Evolutionary conservation across 2,888 invertebrate species (phyloP), one percentile per base, ranked within the genome.

Genomic region (Ashinkailepas kermadecensis): DNA sequence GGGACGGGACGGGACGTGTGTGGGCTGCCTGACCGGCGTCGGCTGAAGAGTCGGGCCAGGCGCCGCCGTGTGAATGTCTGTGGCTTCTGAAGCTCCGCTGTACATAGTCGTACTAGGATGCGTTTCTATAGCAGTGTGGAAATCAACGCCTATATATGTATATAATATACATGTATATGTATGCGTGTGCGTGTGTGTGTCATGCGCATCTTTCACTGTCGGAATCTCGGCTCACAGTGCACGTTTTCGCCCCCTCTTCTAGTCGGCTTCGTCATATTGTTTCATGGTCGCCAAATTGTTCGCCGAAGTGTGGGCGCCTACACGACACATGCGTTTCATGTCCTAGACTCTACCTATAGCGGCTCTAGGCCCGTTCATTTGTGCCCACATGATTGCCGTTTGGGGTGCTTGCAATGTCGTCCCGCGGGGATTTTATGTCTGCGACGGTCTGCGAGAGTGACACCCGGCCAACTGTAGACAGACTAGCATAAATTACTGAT

Each of bases 91-190:
- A 74, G 74, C 74, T 25, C 74, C 74, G 25, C 54, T 74, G 74
- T 74, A 74, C 54, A 74, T 74, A 74, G 15, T 74, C 74, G 74
- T 74, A 39, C 54, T 74, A 74, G 74, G 54, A 74, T 54, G 74
- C 74, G 74, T 74, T 74, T 74, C 74, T 74, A 74, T 54, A 74
- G 74, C 54, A 74, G 74, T 74, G 74, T 74, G 74, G 15, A 74
- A 74, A 74, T 74, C 74, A 15, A 74, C 18, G 54, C 74, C 74
- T 74, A 74, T 74, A 74, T 74, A 74, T 74, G 54, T 54, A 13
- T 74, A 54, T 54, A 54, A 21, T 39, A 39, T 70, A 18, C 59
- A 18, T 65, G 23, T 65, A 23, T 23, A 18, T 23, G 65, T 65
- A 23, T 18, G 23, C n/a, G 65, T 18, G 74, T 54, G 74, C 23